Evolutionary conservation across 2,888 invertebrate species (phyloP), one percentile per base, ranked within the genome.

Genomic region (Agrilus cyanescens): DNA sequence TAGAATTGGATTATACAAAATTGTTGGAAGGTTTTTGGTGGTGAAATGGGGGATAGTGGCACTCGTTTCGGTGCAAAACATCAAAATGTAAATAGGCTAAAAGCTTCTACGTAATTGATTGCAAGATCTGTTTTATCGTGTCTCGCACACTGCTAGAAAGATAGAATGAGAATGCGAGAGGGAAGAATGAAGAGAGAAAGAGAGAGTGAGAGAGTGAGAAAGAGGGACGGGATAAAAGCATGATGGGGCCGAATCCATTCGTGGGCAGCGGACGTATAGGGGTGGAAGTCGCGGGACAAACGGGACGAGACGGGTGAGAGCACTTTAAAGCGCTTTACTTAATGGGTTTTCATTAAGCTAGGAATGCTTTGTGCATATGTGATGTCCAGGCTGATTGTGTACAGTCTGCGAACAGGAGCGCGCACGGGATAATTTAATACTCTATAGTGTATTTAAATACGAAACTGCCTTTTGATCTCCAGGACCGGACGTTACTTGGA

Each of bases 351-450:
- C 64, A 65, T 65, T 65, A 63, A 62, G 61, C 59, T 58, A 57
- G 63, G 62, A 64, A 65, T 63, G 63, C 65, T 65, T 65, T 65
- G 64, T 65, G 64, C 63, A 65, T 65, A 63, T 63, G 63, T 62
- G 64, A 65, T 62, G 64, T 63, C 61, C 60, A 58, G 59, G 60
- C 57, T 62, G 60, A 62, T 61, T 61, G 60, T 61, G 58, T 60
- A 57, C 59, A 57, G 56, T 57, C 59, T 53, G 57, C 50, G 55
- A 57, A 58, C 25, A 55, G 55, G 49, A 47, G 46, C 45, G 37
- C 43, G 48, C 44, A 51, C 52, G 57, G 57, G 59, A 63, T 64
- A 64, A 65, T 62, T 63, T 62, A 64, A 65, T 65, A 61, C 61
- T 58, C 61, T 59, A 61, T 61, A 63, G 62, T 62, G 63, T 63